These are phyloP conservation scores for Epirrhoe alternata DNA, from an alignment of 2,888 invertebrate species.

Conservation along the genomic window DNA sequence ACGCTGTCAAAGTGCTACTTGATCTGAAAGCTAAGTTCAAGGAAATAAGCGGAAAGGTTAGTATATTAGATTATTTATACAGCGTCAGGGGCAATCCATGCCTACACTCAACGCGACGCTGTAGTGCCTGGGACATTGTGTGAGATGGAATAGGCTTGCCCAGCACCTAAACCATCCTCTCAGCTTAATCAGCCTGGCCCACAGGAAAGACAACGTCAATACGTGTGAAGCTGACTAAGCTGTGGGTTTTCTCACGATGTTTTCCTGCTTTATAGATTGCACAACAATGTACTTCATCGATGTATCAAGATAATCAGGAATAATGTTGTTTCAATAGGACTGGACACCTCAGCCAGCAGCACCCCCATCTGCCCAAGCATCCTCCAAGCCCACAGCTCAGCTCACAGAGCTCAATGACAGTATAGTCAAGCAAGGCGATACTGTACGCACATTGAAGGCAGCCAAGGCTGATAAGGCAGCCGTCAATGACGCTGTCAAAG, in stretches of 20 bases:
- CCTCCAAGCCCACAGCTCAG: constrained; percentile 1
- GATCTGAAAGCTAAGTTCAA: constrained; percentile 90
- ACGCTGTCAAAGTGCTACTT: constrained; percentile 82
- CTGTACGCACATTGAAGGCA: constrained; percentile 88
- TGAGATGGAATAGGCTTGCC: too few relatives aligned
- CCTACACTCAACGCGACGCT: too few relatives aligned
- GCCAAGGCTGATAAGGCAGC: constrained; percentile 86
- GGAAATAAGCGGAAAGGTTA: constrained; percentile 62
- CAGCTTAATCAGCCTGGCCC: too few relatives aligned
- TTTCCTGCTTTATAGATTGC: too few relatives aligned
- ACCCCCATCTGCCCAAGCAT: constrained; percentile 23
- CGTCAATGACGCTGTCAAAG: constrained; percentile 71
- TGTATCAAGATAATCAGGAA: not conserved
- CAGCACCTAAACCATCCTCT: too few relatives aligned
- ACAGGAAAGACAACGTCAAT: too few relatives aligned
- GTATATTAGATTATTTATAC: too few relatives aligned
- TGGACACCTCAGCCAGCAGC: not conserved
- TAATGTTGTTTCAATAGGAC: not conserved
- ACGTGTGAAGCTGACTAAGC: too few relatives aligned
- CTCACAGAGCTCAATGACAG: constrained; percentile 44
- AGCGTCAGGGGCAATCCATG: too few relatives aligned
- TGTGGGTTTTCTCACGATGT: too few relatives aligned
- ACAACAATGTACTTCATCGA: too few relatives aligned
- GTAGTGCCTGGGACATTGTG: too few relatives aligned
- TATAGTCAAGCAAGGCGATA: constrained; percentile 86